These are phyloP conservation scores for Muraenolepis orangiensis DNA, from an alignment of 2,797 vertebrate species.

Conservation along the genomic window DNA sequence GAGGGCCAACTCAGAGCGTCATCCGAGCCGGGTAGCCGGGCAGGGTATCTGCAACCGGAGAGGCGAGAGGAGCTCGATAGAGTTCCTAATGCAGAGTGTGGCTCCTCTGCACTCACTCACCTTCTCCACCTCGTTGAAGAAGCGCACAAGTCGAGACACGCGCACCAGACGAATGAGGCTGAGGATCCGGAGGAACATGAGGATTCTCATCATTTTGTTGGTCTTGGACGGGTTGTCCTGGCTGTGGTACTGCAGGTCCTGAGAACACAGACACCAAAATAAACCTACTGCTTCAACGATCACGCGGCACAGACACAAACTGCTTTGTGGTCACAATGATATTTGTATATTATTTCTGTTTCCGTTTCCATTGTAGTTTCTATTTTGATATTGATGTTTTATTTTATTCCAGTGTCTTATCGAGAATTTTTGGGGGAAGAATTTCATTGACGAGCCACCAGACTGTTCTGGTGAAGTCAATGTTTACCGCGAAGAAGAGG, in stretches of 20 bases:
- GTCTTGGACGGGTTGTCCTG: constrained; percentile 70
- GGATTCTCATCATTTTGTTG: constrained; percentile 75
- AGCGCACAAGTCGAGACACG: constrained; percentile 73
- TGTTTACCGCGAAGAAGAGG: constrained; percentile 74
- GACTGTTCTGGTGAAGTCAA: no score
- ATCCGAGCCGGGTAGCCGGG: constrained; percentile 11
- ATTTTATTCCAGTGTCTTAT: no score
- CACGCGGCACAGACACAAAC: neutral
- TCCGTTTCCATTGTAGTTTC: no score
- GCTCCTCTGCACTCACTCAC: constrained; percentile 61
- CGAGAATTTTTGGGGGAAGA: no score
- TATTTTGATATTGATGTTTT: no score
- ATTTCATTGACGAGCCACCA: no score
- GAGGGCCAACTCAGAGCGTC: constrained; percentile 15
- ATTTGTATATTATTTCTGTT: no score
- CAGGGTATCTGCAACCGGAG: constrained; percentile 12
- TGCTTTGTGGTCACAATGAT: neutral
- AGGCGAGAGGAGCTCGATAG: constrained; percentile 16
- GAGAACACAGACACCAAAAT: constrained; percentile 5
- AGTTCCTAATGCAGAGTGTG: constrained; percentile 23
- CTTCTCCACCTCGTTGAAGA: constrained; percentile 80
- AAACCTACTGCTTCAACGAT: neutral
- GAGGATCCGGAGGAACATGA: constrained; percentile 78
- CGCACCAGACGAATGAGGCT: constrained; percentile 74
- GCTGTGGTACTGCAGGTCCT: constrained; percentile 69